Conservation (phyloP, 2,888 invertebrate genomes). For the Trichogramma evanescens region DNA sequence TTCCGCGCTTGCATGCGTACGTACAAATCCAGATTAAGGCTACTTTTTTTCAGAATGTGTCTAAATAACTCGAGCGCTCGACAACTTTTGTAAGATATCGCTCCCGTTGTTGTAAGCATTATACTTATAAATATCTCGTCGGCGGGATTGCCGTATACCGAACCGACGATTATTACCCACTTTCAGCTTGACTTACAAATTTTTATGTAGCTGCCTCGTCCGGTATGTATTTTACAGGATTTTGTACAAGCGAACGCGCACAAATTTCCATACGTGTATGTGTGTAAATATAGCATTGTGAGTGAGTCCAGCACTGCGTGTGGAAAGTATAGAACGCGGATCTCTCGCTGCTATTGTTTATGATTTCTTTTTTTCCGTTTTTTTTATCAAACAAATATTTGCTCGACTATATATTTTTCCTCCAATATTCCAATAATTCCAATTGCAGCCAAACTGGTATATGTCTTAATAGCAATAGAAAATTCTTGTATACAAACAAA, state of each 20-base stretch:
- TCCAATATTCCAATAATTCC: neutral
- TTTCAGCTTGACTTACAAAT: too few species aligned
- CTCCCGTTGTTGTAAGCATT: neutral
- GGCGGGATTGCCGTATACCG: too few species aligned
- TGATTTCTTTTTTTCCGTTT: neutral
- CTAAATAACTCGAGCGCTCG: too few species aligned
- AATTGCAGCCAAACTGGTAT: too few species aligned
- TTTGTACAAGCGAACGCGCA: constrained; percentile 13
- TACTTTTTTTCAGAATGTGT: too few species aligned
- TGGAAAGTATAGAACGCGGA: neutral
- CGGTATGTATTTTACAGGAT: constrained; percentile 5
- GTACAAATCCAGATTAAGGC: too few species aligned
- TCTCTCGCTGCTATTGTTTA: neutral
- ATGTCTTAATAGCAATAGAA: neutral
- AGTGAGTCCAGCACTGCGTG: neutral
- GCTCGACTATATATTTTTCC: neutral
- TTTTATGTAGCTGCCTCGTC: too few species aligned
- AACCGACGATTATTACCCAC: too few species aligned
- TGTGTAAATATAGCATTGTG: neutral
- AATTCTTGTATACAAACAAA: neutral
- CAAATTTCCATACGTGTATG: neutral
- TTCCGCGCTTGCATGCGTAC: too few species aligned
- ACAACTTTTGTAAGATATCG: neutral
- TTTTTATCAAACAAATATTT: neutral
- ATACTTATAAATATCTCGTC: neutral